Evolutionary conservation across 2,888 invertebrate species (phyloP).

Genomic region (Sinopyrophorus schimmeli): DNA sequence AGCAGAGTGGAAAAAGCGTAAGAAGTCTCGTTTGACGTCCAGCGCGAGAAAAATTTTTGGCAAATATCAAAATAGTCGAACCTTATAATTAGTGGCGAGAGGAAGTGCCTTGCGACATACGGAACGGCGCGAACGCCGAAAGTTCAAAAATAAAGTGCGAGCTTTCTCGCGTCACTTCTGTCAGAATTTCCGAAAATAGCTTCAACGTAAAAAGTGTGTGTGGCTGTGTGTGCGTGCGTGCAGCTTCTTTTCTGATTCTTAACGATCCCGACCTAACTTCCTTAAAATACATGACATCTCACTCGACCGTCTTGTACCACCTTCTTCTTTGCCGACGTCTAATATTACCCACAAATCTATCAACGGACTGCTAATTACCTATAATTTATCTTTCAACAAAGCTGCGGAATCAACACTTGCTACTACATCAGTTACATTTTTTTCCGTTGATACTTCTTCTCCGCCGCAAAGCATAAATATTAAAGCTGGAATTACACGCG

Average conservation of each 20-base stretch:
- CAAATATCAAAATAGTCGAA: too few species aligned
- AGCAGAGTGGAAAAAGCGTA: too few species aligned
- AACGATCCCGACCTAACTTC: slow-evolving; percentile 32
- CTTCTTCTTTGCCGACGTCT: slow-evolving; percentile 22
- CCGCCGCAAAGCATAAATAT: too few species aligned
- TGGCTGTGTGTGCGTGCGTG: slow-evolving; percentile 3
- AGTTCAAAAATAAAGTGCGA: slow-evolving; percentile 34
- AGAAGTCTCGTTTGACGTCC: too few species aligned
- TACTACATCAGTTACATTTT: not conserved
- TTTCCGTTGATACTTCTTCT: slow-evolving; percentile 8
- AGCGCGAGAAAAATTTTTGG: too few species aligned
- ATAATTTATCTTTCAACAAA: slow-evolving; percentile 44
- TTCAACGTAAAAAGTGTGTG: slow-evolving; percentile 11
- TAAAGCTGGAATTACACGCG: not conserved
- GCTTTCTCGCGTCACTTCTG: slow-evolving; percentile 32
- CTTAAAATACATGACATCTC: slow-evolving; percentile 25
- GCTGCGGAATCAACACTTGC: slow-evolving; percentile 38
- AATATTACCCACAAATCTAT: slow-evolving; percentile 34
- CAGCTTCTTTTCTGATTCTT: slow-evolving; percentile 19
- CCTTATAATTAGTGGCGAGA: slow-evolving; percentile 37
- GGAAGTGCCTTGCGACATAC: slow-evolving; percentile 33
- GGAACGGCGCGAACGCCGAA: too few species aligned
- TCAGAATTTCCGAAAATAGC: slow-evolving; percentile 32
- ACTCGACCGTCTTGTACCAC: slow-evolving; percentile 22
- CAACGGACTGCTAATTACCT: slow-evolving; percentile 46